Conservation (phyloP, 2,888 invertebrate species). For the Dastarcus helophoroides region DNA sequence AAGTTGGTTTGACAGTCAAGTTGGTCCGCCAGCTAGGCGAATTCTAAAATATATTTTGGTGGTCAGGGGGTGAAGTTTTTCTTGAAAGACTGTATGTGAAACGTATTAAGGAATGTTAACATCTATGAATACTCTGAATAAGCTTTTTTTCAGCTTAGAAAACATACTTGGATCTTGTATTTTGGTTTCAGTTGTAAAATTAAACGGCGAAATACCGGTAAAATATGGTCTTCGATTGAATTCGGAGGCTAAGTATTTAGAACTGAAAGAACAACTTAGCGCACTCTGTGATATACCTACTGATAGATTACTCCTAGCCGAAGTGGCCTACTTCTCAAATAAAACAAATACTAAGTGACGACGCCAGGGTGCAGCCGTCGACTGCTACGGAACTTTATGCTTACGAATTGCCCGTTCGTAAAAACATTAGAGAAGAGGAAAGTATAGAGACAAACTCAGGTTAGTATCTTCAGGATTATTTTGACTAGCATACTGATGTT, state of each 20-base stretch:
- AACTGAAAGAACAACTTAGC: conserved; percentile 60
- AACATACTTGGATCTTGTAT: too few relatives aligned
- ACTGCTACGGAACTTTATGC: conserved; percentile 50
- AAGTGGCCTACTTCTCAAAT: conserved; percentile 60
- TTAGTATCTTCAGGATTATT: conserved; percentile 16
- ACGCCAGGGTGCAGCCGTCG: conserved; percentile 39
- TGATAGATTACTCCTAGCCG: conserved; percentile 57
- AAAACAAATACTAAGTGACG: conserved; percentile 46
- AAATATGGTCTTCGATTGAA: conserved; percentile 77
- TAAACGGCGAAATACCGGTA: conserved; percentile 72
- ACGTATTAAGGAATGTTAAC: too few relatives aligned
- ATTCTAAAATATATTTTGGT: too few relatives aligned
- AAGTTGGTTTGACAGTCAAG: too few relatives aligned
- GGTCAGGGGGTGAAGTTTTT: too few relatives aligned
- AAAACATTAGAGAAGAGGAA: conserved; percentile 17
- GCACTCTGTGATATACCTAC: conserved; percentile 49
- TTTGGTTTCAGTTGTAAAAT: conserved; percentile 57
- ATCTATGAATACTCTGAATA: too few relatives aligned
- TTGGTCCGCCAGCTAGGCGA: too few relatives aligned
- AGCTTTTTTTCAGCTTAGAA: too few relatives aligned
- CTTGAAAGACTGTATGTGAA: too few relatives aligned
- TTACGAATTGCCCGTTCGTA: conserved; percentile 51
- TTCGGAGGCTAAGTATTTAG: conserved; percentile 69
- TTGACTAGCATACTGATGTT: conserved; percentile 9
- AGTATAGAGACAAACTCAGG: conserved; percentile 21